Conservation (phyloP, 2,113 vertebrate species). For the Gadus chalcogrammus region DNA sequence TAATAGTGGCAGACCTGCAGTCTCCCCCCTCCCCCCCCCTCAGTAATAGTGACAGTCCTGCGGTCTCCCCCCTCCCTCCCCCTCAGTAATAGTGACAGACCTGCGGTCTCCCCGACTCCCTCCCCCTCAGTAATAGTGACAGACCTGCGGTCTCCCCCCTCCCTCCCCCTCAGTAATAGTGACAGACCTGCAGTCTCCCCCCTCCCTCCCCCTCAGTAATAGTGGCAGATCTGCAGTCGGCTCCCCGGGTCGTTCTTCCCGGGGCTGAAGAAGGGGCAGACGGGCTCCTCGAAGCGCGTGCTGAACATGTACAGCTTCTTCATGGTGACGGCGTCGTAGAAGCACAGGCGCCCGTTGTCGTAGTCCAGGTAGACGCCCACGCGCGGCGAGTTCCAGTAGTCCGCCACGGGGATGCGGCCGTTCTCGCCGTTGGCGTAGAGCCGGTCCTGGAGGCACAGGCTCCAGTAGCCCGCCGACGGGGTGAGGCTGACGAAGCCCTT, state of each 20-base stretch:
- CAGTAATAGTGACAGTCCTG: no score
- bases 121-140: slow-evolving; percentile 69
- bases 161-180: no score
- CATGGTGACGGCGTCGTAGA: slow-evolving; percentile 78
- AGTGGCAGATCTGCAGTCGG: slow-evolving; percentile 76
- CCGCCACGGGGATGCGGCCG: slow-evolving; percentile 68
- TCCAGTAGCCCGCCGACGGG: slow-evolving; percentile 75
- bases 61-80: no score
- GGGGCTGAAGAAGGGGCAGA: slow-evolving; percentile 77
- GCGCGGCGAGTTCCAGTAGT: slow-evolving; percentile 75
- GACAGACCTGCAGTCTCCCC: neutral
- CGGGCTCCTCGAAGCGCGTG: slow-evolving; percentile 69
- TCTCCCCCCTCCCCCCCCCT: no score
- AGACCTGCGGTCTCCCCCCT: slow-evolving; percentile 64
- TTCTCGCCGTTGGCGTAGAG: slow-evolving; percentile 75
- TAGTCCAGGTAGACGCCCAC: slow-evolving; percentile 77
- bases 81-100: no score
- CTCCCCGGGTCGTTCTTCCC: slow-evolving; percentile 76
- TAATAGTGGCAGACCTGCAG: no score
- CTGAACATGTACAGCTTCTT: slow-evolving; percentile 73
- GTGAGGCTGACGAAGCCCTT: slow-evolving; percentile 74
- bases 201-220: slow-evolving; percentile 52
- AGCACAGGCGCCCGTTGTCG: slow-evolving; percentile 70
- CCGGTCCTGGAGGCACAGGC: slow-evolving; percentile 74
- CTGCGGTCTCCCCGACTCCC: neutral